Evolutionary conservation across 2,888 invertebrate species (phyloP), one percentile per base, ranked within the genome.

Genomic region (Subacronicta megacephala): DNA sequence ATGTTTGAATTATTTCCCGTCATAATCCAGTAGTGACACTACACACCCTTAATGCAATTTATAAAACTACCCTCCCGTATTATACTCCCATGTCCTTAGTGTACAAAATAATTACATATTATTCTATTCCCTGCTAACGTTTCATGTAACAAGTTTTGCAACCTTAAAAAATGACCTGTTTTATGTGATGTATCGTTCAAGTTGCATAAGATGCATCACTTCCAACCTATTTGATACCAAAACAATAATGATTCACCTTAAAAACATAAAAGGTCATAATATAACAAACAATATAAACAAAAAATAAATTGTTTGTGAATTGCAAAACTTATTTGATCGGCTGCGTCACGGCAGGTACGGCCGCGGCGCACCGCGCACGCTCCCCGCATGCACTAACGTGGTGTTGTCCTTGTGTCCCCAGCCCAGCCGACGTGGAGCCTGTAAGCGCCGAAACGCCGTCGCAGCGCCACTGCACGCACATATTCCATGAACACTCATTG

Each of bases 401-500:
- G 85, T 88, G 84, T 90, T 85, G 85, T 75, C 69, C 72, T 73
- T 75, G 67, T 92, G 90, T 90, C 92, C 92, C 83, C 94, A 94
- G 94, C 90, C 91, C 87, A 90, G 90, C 93, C 93, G 80, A 72
- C 82, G 87, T 90, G 92, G 94, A 92, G 89, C 85, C 83, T 92
- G 89, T 93, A 92, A 90, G 84, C 90, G 87, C 83, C 89, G 83
- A 82, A 82, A 77, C 85, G 66, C 81, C 90, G 84, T 82, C 90
- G 89, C 88, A 81, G 87, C 89, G 85, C 88, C 88, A 82, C 90
- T 85, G 90, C 91, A 89, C 93, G 89, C 90, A 88, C 90, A 89
- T 92, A 93, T 92, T 92, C 92, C 93, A 92, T 92, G 92, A 92
- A 92, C 93, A 90, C 92, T 92, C 91, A 90, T 92, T 93, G 92